Conservation (phyloP, 1,140 invertebrate species). For the Aphis gossypii region DNA sequence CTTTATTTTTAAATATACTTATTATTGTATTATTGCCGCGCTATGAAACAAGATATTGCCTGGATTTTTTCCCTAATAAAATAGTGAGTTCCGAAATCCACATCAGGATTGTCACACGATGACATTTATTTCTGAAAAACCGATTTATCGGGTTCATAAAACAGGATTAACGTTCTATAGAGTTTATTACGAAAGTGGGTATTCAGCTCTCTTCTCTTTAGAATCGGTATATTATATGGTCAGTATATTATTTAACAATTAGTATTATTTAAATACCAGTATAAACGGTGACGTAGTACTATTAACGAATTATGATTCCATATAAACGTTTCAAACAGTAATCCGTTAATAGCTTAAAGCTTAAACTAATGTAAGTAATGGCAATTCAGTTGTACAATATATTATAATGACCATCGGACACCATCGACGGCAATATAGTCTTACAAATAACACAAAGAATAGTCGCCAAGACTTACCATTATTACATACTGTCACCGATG, state of each 20-base stretch:
- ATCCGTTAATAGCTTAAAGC: slow-evolving; percentile 26
- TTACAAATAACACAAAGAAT: not conserved
- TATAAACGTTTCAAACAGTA: slow-evolving; percentile 18
- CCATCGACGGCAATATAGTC: too few relatives aligned
- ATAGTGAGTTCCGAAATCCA: not conserved
- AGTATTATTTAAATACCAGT: not conserved
- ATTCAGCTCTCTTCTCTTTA: not conserved
- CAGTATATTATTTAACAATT: not conserved
- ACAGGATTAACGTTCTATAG: not conserved
- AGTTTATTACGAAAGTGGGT: not conserved
- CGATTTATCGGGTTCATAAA: not conserved
- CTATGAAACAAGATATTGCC: not conserved
- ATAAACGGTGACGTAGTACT: not conserved
- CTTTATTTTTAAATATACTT: not conserved
- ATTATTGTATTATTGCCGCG: not conserved
- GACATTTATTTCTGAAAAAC: not conserved
- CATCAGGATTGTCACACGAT: not conserved
- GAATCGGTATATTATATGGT: not conserved
- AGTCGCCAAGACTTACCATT: not conserved
- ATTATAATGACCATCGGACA: not conserved
- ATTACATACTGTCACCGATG: not conserved
- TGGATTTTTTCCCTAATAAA: not conserved
- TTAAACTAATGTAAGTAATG: slow-evolving; percentile 6
- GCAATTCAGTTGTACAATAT: not conserved
- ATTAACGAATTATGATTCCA: not conserved